Evolutionary conservation across 1,140 invertebrate genomes (phyloP), one percentile per base, ranked within the genome.

Genomic region (Andricus grossulariae): DNA sequence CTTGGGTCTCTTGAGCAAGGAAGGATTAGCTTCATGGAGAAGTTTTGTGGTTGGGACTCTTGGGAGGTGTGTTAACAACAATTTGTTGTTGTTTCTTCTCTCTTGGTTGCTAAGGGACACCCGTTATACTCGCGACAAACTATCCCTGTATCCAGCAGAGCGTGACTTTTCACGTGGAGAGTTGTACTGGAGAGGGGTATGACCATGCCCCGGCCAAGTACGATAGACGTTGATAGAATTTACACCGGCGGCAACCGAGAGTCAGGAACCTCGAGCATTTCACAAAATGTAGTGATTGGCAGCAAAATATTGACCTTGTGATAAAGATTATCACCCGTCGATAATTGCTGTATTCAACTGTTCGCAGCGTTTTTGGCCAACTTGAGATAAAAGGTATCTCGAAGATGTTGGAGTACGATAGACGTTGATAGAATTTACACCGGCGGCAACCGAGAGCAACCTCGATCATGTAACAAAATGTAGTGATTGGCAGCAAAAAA

Each of bases 81-180:
- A 45, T 10, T 45, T 45, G 39, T 45, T 45, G 39, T 45, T 45
- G 39, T 45, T 45, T 45, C 39, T 45, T 11, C 39, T 45, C 39
- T 45, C 4, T 45, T 2, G 8, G 55, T 57, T 57, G 8, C 8
- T 25, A 75, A 79, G 76, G 52, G 75, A 75, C 89, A 88, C 86
- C 87, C 87, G 84, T 89, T 90, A 87, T 80, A 87, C 81, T 66
- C 72, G 78, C 83, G 78, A 84, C 83, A 66, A 85, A 85, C 85
- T 85, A 83, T 85, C 85, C 86, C 83, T 84, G 80, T 73, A 80
- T 80, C 80, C 87, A 88, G 52, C 89, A 76, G 85, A 89, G 87
- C 89, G 85, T 90, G 89, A 90, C 89, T 87, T 88, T 87, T 89
- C 87, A 87, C 86, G 88, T 88, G 86, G 83, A 84, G 77, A 79